Evolutionary conservation across 1,140 invertebrate species (phyloP), one percentile per base, ranked within the genome.

Genomic region (Tribolium madens): DNA sequence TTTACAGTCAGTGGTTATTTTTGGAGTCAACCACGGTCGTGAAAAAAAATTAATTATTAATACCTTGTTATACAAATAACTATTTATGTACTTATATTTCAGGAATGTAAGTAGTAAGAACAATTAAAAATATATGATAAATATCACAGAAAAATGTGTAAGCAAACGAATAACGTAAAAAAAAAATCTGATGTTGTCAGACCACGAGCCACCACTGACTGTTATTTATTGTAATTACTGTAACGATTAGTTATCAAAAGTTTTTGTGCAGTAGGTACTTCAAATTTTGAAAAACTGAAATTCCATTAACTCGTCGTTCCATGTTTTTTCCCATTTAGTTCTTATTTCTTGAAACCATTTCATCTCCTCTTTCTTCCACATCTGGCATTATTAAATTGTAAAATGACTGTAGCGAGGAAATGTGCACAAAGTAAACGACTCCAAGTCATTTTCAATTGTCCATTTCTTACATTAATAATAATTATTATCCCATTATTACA

Each of bases 401-500:
- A 64, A 36, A 64, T 33, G 21, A 42, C 36, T 33, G 26, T 33
- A 13, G 13, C 6, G n/a, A 64, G 26, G 26, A 33, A 33, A 31
- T 33, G 26, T 64, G 57, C 57, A 33, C 57, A 64, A 64, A 64
- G 18, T 14, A 33, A 64, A 64, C 26, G 57, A 64, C 7, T 14
- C 26, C 21, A 13, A 31, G 26, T 64, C 26, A 64, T 64, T 64
- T 64, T 64, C 57, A 64, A 64, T 64, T 64, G 57, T 13, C 10
- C 57, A 64, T 21, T 13, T 33, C 57, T 4, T 13, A 14, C 57
- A 64, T 64, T 64, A 64, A 64, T 64, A 64, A 64, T 64, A 64
- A 64, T 64, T 64, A 64, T 64, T 64, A 64, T 64, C 57, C 17
- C 57, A 64, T 64, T 64, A 64, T 64, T 64, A 64, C 57, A 64